Evolutionary conservation across 2,888 invertebrate genomes (phyloP).

Genomic region (Tachina lurida): DNA sequence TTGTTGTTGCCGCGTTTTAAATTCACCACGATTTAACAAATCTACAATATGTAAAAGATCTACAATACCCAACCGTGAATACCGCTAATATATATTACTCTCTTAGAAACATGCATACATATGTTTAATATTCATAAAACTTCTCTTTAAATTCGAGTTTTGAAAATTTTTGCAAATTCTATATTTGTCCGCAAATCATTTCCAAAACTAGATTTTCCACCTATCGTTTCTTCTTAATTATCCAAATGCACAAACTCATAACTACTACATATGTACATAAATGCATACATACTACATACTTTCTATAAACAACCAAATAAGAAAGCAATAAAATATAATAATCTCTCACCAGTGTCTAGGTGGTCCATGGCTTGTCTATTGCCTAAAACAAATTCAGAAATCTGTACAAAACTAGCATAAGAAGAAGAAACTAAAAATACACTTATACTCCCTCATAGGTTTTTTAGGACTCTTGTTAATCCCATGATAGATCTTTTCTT

Average conservation of each 20-base stretch:
- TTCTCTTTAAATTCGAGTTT: background rate
- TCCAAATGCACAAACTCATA: background rate
- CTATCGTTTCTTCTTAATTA: background rate
- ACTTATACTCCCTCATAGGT: constrained; percentile 51
- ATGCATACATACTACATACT: background rate
- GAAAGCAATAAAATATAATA: constrained; percentile 52
- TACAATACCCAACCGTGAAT: no score
- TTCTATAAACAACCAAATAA: constrained; percentile 39
- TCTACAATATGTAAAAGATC: no score
- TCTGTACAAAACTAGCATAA: constrained; percentile 6
- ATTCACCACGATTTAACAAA: no score
- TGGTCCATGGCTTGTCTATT: constrained; percentile 43
- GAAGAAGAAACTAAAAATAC: constrained; percentile 33
- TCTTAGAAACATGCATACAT: no score
- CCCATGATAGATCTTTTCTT: constrained; percentile 62
- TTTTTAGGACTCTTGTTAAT: constrained; percentile 57
- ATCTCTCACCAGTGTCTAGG: constrained; percentile 41
- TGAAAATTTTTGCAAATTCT: no score
- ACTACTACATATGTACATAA: background rate
- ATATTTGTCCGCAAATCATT: background rate
- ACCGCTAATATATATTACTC: no score
- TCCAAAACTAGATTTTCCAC: background rate
- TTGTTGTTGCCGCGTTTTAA: no score
- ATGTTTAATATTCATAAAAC: background rate
- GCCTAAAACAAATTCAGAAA: constrained; percentile 32